Percentiles rank a stretch among this genome's conserved stretches.
These are phyloP conservation scores for Drosophila kambysellisi DNA, from an alignment of 2,888 invertebrate genomes.

Conservation along the genomic window DNA sequence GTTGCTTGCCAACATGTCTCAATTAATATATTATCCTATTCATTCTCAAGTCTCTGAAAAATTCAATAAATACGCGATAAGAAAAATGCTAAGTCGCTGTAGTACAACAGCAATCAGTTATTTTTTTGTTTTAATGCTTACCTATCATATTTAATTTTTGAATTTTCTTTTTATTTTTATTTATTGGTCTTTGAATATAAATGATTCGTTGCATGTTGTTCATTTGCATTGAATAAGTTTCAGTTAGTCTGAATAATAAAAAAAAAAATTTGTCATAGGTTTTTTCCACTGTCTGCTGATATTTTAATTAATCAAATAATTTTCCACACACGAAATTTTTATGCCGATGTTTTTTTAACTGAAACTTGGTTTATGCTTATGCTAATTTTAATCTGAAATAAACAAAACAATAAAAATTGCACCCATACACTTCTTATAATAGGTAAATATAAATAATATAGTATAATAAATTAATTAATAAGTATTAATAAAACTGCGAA, in stretches of 20 bases:
- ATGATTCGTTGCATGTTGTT: neutral
- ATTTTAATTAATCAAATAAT: conserved; percentile 9
- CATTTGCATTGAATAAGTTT: neutral
- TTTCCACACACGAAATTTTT: conserved; percentile 25
- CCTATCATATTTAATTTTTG: neutral
- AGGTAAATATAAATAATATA: neutral
- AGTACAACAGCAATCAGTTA: conserved; percentile 14
- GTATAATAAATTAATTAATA: neutral
- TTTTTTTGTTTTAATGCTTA: neutral
- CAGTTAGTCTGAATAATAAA: neutral
- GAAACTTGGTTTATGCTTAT: conserved; percentile 46
- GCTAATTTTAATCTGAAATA: conserved; percentile 54
- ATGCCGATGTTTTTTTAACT: conserved; percentile 29
- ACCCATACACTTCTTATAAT: conserved; percentile 5
- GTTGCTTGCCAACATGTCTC: conserved; percentile 14
- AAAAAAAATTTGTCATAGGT: neutral
- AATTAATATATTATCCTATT: conserved; percentile 2
- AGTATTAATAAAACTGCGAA: neutral
- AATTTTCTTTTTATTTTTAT: neutral
- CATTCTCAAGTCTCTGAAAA: too few relatives aligned
- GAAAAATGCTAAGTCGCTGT: too few relatives aligned
- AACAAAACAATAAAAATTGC: conserved; percentile 41
- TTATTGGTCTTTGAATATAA: neutral
- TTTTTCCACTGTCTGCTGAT: conserved; percentile 5
- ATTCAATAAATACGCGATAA: too few relatives aligned